phyloP scores from a whole-genome alignment of 2,888 invertebrate genomes.

The Ophioninae sp. region DNA sequence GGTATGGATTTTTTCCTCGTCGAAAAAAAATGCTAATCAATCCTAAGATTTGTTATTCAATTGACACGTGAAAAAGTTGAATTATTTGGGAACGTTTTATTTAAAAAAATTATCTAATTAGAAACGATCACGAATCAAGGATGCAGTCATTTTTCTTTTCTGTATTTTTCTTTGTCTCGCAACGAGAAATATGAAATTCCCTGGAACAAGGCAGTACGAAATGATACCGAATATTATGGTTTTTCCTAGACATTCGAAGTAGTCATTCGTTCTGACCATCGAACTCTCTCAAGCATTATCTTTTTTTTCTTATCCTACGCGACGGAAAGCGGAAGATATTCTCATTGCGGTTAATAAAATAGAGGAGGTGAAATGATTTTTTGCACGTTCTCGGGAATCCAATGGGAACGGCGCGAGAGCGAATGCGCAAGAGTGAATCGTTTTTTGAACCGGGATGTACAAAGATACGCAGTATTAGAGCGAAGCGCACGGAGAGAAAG shows the following conservation, averaged over 20 bases:
- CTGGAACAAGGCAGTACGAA: not conserved
- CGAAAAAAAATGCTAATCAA: too few species aligned
- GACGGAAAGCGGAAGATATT: conserved; percentile 5
- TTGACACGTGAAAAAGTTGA: too few species aligned
- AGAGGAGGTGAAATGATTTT: conserved; percentile 38
- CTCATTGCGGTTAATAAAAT: conserved; percentile 25
- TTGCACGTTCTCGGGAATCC: conserved; percentile 23
- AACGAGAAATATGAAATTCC: too few species aligned
- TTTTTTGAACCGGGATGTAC: conserved; percentile 48
- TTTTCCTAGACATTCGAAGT: not conserved
- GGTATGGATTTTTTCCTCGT: too few species aligned
- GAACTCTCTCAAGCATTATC: not conserved
- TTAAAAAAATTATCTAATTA: too few species aligned
- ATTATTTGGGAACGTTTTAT: too few species aligned
- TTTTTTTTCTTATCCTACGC: conserved; percentile 25
- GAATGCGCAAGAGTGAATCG: conserved; percentile 50
- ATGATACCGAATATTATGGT: not conserved
- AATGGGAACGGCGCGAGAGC: conserved; percentile 32
- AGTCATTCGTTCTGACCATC: not conserved
- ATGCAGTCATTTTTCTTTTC: too few species aligned
- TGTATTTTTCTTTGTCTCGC: too few species aligned
- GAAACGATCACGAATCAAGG: too few species aligned
- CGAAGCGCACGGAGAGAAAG: conserved; percentile 36
- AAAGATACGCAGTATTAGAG: conserved; percentile 30
- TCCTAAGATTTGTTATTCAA: too few species aligned